A percentile compares a stretch with the other conserved stretches of the same genome.
Conservation (phyloP, 2,888 invertebrate species). For the Charanyca ferruginea region DNA sequence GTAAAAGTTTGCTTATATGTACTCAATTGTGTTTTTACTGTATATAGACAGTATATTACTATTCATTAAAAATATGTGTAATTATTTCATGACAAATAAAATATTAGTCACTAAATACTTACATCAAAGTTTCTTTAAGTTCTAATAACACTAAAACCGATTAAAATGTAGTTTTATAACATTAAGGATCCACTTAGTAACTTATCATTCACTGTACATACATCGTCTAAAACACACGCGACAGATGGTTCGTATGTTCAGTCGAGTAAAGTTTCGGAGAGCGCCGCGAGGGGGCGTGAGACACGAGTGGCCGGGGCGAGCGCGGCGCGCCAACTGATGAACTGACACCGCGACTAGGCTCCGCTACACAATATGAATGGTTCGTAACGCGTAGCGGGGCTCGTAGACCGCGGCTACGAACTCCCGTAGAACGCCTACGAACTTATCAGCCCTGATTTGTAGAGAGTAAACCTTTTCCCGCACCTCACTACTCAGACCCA, state of each 20-base stretch:
- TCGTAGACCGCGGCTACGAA: constrained; percentile 50
- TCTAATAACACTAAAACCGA: constrained; percentile 24
- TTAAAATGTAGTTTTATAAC: constrained; percentile 9
- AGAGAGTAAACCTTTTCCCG: neutral
- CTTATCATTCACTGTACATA: constrained; percentile 49
- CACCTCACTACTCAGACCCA: neutral
- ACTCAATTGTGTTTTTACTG: neutral
- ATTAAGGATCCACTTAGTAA: constrained; percentile 35
- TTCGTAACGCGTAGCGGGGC: constrained; percentile 57
- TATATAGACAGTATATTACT: neutral
- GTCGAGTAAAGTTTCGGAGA: constrained; percentile 61
- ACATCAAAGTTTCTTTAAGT: constrained; percentile 41
- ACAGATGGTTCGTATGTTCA: constrained; percentile 34
- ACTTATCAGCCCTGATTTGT: constrained; percentile 27
- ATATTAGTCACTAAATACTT: constrained; percentile 26
- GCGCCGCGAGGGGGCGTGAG: neutral
- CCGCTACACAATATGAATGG: constrained; percentile 41
- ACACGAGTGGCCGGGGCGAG: constrained; percentile 49
- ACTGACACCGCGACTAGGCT: constrained; percentile 51
- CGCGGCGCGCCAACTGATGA: constrained; percentile 66
- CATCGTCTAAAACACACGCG: constrained; percentile 40
- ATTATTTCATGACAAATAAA: neutral
- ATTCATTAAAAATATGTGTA: neutral
- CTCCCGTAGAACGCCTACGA: constrained; percentile 60
- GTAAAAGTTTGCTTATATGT: neutral